A percentile compares a stretch with the other conserved stretches of the same genome.
phyloP scores from a whole-genome alignment of 2,888 invertebrate species.

The Drosophila merina region DNA sequence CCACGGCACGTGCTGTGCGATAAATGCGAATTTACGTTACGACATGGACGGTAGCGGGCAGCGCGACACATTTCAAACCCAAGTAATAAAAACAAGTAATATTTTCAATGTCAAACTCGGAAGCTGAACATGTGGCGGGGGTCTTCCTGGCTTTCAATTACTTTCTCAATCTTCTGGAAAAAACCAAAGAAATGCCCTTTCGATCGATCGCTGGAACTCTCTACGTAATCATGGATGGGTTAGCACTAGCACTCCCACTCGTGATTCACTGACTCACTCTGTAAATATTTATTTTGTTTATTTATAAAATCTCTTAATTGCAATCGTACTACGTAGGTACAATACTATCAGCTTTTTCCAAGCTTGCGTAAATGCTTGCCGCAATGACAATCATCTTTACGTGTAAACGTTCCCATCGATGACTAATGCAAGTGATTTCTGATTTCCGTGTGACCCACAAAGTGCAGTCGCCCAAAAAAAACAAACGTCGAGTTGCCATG shows the following conservation, averaged over 20 bases:
- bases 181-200: neutral
- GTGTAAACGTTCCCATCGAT: slow-evolving; percentile 39
- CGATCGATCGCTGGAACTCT: neutral
- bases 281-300: slow-evolving; percentile 39
- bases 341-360: slow-evolving; percentile 44
- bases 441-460: slow-evolving; percentile 63
- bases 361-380: slow-evolving; percentile 58
- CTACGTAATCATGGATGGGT: too few relatives aligned
- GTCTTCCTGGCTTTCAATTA: neutral
- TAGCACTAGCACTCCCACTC: neutral
- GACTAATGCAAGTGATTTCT: slow-evolving; percentile 77
- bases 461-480: slow-evolving; percentile 34
- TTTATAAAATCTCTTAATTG: slow-evolving; percentile 60
- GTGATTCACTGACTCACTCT: slow-evolving; percentile 53
- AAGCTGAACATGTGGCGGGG: neutral
- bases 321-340: slow-evolving; percentile 23
- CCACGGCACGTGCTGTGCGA: slow-evolving; percentile 71
- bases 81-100: slow-evolving; percentile 25
- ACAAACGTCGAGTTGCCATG: slow-evolving; percentile 60
- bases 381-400: slow-evolving; percentile 42
- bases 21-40: slow-evolving; percentile 56
- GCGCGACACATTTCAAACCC: too few relatives aligned
- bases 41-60: too few relatives aligned
- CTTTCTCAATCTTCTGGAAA: neutral
- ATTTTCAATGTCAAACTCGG: slow-evolving; percentile 58